Conservation (phyloP, 2,113 vertebrate species). For the Siphamia tubifer region DNA sequence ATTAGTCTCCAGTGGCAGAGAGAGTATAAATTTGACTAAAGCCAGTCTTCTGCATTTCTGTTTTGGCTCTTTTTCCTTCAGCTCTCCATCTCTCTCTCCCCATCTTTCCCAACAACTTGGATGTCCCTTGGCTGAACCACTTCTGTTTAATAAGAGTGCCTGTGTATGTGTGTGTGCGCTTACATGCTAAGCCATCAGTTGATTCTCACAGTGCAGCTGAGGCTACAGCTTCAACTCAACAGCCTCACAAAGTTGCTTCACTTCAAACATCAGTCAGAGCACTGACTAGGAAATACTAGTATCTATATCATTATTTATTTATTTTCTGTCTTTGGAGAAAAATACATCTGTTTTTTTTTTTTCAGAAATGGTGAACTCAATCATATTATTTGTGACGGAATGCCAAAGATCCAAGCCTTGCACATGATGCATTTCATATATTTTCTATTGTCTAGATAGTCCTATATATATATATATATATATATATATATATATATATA, state of each 20-base stretch:
- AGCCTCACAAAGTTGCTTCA: slow-evolving; percentile 37
- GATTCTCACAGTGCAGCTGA: slow-evolving; percentile 41
- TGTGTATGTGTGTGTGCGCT: slow-evolving; percentile 4
- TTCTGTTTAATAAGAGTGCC: slow-evolving; percentile 55
- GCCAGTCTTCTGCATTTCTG: slow-evolving; percentile 22
- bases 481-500: no score
- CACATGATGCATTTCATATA: background rate
- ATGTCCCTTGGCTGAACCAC: slow-evolving; percentile 71
- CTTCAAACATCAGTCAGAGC: slow-evolving; percentile 38
- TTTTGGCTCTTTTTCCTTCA: slow-evolving; percentile 32
- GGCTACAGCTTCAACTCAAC: slow-evolving; percentile 41
- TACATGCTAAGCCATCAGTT: slow-evolving; percentile 51
- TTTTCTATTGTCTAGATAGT: background rate
- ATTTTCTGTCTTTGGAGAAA: background rate
- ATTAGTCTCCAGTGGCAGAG: slow-evolving; percentile 44
- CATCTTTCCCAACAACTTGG: slow-evolving; percentile 40
- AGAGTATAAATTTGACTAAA: slow-evolving; percentile 58
- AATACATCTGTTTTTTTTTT: background rate
- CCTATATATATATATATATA: no score
- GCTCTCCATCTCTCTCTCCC: slow-evolving; percentile 17
- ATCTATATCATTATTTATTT: slow-evolving; percentile 3
- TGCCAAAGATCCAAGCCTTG: background rate
- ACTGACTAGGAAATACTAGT: slow-evolving; percentile 19
- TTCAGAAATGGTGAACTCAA: background rate
- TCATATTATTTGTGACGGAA: background rate